Percentiles rank a stretch among this genome's conserved stretches.
These are phyloP conservation scores for Cossypha heuglini DNA, from an alignment of 2,797 vertebrate species.

Conservation along the genomic window DNA sequence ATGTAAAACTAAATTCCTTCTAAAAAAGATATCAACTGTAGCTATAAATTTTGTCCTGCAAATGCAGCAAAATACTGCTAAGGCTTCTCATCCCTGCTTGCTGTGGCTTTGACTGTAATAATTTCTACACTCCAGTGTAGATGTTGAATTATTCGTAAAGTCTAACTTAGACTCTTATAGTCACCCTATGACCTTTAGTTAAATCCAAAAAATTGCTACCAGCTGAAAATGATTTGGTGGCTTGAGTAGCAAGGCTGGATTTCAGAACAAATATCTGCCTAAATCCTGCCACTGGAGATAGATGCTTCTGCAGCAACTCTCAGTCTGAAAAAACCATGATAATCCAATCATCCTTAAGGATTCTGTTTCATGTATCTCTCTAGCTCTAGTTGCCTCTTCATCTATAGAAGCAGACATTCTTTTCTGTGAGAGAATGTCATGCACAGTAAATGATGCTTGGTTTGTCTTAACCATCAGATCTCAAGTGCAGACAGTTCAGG, in stretches of 20 bases:
- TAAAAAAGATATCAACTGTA: background rate
- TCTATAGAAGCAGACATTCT: background rate
- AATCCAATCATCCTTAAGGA: background rate
- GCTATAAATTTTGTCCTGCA: background rate
- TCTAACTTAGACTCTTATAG: background rate
- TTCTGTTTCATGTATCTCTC: background rate
- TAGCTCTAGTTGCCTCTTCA: background rate
- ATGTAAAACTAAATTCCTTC: background rate
- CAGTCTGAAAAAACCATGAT: background rate
- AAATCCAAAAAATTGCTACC: background rate
- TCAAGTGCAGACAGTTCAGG: background rate
- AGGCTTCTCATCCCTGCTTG: background rate
- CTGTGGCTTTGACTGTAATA: background rate
- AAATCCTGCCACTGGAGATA: background rate
- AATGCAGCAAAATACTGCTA: background rate
- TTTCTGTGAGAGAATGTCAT: background rate
- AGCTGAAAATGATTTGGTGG: background rate
- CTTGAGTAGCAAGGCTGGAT: background rate
- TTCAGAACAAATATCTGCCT: background rate
- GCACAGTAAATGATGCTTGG: background rate
- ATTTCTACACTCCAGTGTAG: background rate
- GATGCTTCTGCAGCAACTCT: background rate
- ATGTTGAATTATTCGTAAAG: background rate
- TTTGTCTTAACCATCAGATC: background rate
- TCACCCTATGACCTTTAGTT: background rate